These are phyloP conservation scores for Aphrocallistes beatrix DNA, from an alignment of 37 sponge, comb jelly and placozoan genomes.

Conservation along the genomic window DNA sequence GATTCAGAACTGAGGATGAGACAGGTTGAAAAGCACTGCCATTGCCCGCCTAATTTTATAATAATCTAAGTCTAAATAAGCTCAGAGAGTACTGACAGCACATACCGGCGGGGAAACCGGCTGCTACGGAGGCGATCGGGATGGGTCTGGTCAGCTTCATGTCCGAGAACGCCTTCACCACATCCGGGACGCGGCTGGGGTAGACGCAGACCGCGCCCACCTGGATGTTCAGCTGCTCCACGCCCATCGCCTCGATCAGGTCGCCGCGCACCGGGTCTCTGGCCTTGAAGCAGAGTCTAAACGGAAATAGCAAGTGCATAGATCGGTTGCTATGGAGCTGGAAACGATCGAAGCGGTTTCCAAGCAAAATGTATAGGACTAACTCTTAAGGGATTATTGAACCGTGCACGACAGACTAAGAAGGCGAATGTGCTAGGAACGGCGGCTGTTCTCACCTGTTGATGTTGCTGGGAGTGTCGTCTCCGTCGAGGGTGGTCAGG, in stretches of 20 bases:
- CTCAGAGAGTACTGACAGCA: not conserved
- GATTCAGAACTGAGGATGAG: too few species aligned
- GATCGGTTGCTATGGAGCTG: not conserved
- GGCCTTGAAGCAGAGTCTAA: conserved; percentile 85
- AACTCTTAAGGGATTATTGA: too few species aligned
- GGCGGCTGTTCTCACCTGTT: not conserved
- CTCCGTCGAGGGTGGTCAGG: conserved; percentile 92
- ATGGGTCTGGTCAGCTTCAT: conserved; percentile 31
- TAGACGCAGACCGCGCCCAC: conserved; percentile 97
- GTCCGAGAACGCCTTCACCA: conserved; percentile 58
- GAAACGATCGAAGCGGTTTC: not conserved
- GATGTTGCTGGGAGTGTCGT: conserved; percentile 85
- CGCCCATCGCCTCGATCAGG: conserved; percentile 54
- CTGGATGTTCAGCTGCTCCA: conserved; percentile 51
- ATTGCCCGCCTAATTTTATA: too few species aligned
- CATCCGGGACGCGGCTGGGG: conserved; percentile 73
- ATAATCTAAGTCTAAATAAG: not conserved
- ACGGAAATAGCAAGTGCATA: not conserved
- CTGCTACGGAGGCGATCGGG: conserved; percentile 98
- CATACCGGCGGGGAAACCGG: conserved; percentile 87
- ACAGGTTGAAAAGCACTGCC: too few species aligned
- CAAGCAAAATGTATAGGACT: not conserved
- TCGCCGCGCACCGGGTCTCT: conserved; percentile 86
- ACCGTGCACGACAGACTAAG: not conserved
- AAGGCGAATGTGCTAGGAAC: not conserved